Evolutionary conservation across 1,140 invertebrate genomes (phyloP).

Genomic region (Drosophila tani): DNA sequence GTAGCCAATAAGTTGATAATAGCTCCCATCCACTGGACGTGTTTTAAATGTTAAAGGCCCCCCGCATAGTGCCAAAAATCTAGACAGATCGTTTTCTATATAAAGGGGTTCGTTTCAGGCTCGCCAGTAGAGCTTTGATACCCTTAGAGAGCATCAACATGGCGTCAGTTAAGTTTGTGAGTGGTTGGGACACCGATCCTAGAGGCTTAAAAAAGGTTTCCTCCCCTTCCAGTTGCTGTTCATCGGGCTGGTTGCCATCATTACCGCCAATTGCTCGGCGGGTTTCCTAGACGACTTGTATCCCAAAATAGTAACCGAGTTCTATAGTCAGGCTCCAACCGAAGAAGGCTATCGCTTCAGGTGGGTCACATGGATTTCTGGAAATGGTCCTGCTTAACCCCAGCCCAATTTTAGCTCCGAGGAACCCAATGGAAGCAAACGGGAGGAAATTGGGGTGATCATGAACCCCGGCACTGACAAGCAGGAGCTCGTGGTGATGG

Average conservation of each 20-base stretch:
- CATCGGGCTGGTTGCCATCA: constrained; percentile 59
- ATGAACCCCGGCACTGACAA: constrained; percentile 77
- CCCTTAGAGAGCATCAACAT: constrained; percentile 70
- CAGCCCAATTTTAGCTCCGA: constrained; percentile 41
- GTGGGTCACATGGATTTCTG: constrained; percentile 17
- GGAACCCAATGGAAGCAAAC: constrained; percentile 77
- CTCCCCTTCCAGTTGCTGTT: constrained; percentile 51
- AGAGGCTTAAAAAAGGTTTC: too few species aligned
- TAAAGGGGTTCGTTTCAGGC: constrained; percentile 15
- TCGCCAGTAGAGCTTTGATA: constrained; percentile 69
- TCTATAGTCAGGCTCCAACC: constrained; percentile 53
- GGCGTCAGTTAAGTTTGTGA: constrained; percentile 76
- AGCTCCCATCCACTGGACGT: neutral
- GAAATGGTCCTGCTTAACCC: neutral
- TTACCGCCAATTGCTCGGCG: constrained; percentile 61
- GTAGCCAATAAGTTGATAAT: neutral
- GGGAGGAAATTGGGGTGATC: constrained; percentile 78
- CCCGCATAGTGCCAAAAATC: neutral
- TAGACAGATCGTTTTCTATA: constrained; percentile 31
- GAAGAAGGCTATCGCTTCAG: constrained; percentile 76
- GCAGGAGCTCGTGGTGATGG: constrained; percentile 79
- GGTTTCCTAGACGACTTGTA: constrained; percentile 63
- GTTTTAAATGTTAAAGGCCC: neutral
- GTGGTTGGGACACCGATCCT: constrained; percentile 4
- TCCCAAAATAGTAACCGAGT: constrained; percentile 50